A percentile compares a stretch with the other conserved stretches of the same genome.
Evolutionary conservation across 2,888 invertebrate species (phyloP).

Genomic region (Antitype chi): DNA sequence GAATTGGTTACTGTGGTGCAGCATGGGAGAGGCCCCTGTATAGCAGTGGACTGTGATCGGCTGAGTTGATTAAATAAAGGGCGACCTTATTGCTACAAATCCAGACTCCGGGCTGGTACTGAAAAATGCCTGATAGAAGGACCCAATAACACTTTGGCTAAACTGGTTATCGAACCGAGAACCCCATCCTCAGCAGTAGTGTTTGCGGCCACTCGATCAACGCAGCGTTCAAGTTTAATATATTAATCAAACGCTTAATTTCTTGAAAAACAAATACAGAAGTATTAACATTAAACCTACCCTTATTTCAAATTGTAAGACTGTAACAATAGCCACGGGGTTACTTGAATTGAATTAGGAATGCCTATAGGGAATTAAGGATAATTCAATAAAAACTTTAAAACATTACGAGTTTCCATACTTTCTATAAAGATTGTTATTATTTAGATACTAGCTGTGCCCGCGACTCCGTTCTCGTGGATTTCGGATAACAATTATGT

Average conservation of each 20-base stretch:
- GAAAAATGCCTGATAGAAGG: too few relatives aligned
- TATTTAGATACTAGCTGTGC: neutral
- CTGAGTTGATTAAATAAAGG: too few relatives aligned
- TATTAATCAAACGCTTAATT: constrained; percentile 13
- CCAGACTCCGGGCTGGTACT: neutral
- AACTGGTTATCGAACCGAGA: neutral
- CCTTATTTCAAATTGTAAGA: constrained; percentile 5
- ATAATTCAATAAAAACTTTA: constrained; percentile 8
- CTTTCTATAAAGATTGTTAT: neutral
- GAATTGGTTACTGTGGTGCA: too few relatives aligned
- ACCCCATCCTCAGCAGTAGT: neutral
- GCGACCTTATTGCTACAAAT: neutral
- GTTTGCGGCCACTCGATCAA: too few relatives aligned
- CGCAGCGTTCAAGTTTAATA: neutral
- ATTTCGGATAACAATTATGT: too few relatives aligned
- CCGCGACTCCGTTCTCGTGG: too few relatives aligned
- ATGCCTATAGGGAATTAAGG: too few relatives aligned
- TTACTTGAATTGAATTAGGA: constrained; percentile 9
- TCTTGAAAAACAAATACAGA: constrained; percentile 26
- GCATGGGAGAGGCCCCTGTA: too few relatives aligned
- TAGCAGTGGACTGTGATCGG: too few relatives aligned
- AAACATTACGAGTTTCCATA: neutral
- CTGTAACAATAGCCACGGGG: constrained; percentile 33
- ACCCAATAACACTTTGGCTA: neutral
- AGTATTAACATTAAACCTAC: constrained; percentile 20